These are phyloP conservation scores for Argentina silus DNA, from an alignment of 2,797 vertebrate species.

Conservation along the genomic window DNA sequence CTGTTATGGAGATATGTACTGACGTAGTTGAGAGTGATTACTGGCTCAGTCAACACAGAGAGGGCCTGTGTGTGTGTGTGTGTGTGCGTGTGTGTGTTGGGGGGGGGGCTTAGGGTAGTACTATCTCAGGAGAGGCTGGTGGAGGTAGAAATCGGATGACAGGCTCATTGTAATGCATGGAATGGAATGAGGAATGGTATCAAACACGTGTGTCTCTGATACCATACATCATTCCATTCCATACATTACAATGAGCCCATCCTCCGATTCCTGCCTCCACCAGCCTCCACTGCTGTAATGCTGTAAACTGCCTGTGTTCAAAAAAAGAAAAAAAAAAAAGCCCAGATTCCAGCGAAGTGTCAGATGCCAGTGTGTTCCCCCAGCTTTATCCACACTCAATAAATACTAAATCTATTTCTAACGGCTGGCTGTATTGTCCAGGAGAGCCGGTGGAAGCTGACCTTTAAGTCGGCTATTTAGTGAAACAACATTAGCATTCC, in stretches of 20 bases:
- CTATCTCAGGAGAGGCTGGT: no score
- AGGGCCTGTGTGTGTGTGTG: slow-evolving; percentile 19
- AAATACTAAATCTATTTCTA: slow-evolving; percentile 71
- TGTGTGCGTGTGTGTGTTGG: slow-evolving; percentile 6
- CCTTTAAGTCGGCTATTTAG: slow-evolving; percentile 79
- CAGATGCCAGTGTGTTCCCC: slow-evolving; percentile 56
- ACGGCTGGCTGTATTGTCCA: slow-evolving; percentile 57
- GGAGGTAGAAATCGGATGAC: no score
- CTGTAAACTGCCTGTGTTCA: slow-evolving; percentile 5
- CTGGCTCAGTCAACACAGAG: slow-evolving; percentile 42
- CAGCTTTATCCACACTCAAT: slow-evolving; percentile 58
- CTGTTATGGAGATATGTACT: slow-evolving; percentile 42
- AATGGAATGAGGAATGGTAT: no score
- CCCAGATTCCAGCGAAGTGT: slow-evolving; percentile 48
- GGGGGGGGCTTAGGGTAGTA: slow-evolving; percentile 3
- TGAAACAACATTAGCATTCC: slow-evolving; percentile 81
- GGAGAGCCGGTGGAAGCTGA: slow-evolving; percentile 64
- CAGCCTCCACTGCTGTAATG: slow-evolving; percentile 25
- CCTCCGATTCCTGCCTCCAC: no score
- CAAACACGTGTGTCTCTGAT: no score
- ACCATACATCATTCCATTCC: no score
- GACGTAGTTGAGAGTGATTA: slow-evolving; percentile 42
- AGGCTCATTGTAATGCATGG: no score
- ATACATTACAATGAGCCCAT: no score
- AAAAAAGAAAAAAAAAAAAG: slow-evolving; percentile 42